Conservation (phyloP, 2,888 invertebrate species). For the Scaptomyza parva region DNA sequence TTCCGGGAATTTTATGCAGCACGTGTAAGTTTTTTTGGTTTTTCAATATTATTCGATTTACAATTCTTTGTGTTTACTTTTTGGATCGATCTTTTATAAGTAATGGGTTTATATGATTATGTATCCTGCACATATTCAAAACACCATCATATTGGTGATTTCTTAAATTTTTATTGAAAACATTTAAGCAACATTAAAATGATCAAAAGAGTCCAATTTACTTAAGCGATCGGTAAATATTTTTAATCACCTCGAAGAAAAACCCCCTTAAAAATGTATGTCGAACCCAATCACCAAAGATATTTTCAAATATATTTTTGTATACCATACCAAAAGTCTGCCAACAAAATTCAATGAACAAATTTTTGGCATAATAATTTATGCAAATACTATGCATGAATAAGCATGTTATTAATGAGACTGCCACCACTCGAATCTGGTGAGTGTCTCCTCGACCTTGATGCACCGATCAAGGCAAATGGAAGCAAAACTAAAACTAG, state of each 20-base stretch:
- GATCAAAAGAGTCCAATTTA: neutral
- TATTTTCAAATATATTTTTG: neutral
- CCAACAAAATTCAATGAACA: neutral
- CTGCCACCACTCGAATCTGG: slow-evolving; percentile 1
- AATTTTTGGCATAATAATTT: neutral
- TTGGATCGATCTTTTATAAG: neutral
- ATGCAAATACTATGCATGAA: neutral
- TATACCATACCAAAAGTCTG: too few species aligned
- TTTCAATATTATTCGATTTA: neutral
- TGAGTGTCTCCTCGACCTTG: slow-evolving; percentile 39
- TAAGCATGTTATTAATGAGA: slow-evolving; percentile 26
- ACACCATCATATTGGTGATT: too few species aligned
- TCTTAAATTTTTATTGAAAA: too few species aligned
- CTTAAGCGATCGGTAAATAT: too few species aligned
- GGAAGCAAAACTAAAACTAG: slow-evolving; percentile 25
- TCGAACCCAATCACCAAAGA: neutral
- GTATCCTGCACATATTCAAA: too few species aligned
- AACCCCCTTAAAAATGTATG: neutral
- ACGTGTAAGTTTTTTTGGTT: neutral
- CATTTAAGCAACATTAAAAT: neutral
- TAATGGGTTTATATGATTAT: neutral
- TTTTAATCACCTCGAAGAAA: neutral
- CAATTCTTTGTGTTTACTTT: neutral
- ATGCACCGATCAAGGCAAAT: slow-evolving; percentile 29
- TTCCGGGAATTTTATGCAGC: neutral